Percentiles rank a stretch among this genome's conserved stretches.
phyloP scores from a whole-genome alignment of 2,113 vertebrate species.

The Colinus virginianus region DNA sequence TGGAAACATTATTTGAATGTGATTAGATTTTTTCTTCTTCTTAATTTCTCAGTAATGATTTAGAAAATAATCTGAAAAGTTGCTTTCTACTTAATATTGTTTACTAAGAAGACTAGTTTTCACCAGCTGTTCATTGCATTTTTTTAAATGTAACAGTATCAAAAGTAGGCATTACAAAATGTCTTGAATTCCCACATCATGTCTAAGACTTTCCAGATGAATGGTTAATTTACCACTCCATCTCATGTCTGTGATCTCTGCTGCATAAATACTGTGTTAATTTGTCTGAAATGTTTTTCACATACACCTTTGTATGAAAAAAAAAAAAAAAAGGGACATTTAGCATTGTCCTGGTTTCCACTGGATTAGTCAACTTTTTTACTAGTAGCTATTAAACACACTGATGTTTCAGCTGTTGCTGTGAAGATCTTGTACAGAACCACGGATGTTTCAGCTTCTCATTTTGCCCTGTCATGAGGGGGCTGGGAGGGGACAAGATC shows the following conservation, averaged over 20 bases:
- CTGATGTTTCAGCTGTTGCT: neutral
- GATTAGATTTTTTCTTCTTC: slow-evolving; percentile 53
- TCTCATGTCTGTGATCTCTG: neutral
- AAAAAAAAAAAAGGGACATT: neutral
- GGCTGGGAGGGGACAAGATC: neutral
- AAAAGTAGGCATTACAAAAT: slow-evolving; percentile 36
- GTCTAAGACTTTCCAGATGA: neutral
- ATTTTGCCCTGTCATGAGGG: neutral
- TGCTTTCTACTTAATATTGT: slow-evolving; percentile 36
- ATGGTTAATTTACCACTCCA: neutral
- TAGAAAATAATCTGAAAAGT: slow-evolving; percentile 59
- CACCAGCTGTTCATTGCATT: slow-evolving; percentile 11
- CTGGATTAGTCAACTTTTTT: neutral
- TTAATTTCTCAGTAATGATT: slow-evolving; percentile 65
- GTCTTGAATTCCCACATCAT: neutral
- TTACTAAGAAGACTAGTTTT: slow-evolving; percentile 46
- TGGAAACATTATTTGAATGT: slow-evolving; percentile 46
- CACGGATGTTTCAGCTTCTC: neutral
- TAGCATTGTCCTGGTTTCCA: neutral
- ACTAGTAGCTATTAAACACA: neutral
- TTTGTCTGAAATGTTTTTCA: neutral
- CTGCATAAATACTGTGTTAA: neutral
- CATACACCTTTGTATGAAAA: neutral
- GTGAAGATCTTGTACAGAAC: neutral
- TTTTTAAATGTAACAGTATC: slow-evolving; percentile 2